These are phyloP conservation scores for Hyperoplus immaculatus DNA, from an alignment of 2,797 vertebrate species.

Conservation along the genomic window DNA sequence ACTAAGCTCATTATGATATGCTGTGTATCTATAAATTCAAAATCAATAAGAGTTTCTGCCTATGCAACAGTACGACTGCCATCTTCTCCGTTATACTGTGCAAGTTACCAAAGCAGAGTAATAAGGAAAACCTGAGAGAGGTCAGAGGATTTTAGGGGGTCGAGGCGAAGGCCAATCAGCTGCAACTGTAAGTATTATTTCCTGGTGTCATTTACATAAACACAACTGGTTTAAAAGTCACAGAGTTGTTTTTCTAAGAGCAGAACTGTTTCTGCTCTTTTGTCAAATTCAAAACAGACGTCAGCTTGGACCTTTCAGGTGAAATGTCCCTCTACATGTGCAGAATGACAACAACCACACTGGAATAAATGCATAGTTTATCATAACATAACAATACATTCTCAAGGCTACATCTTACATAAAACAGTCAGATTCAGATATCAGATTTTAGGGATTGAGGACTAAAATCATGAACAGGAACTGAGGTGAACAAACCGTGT, in stretches of 20 bases:
- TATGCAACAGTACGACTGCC: background rate
- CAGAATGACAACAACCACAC: conserved; percentile 63
- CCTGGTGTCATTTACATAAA: background rate
- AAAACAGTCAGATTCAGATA: conserved; percentile 68
- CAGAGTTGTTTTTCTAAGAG: conserved; percentile 1
- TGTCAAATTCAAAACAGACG: conserved; percentile 7
- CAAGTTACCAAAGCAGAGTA: background rate
- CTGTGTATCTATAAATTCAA: background rate
- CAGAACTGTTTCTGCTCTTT: background rate
- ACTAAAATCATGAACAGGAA: conserved; percentile 55
- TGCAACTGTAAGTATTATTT: background rate
- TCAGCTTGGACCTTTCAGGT: conserved; percentile 28
- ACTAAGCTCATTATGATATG: background rate
- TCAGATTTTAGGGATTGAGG: conserved; percentile 39
- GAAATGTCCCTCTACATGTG: background rate
- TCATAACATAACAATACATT: conserved; percentile 68
- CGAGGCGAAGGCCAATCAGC: conserved; percentile 2
- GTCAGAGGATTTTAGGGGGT: background rate
- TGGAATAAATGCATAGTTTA: conserved; percentile 85
- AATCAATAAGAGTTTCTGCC: background rate
- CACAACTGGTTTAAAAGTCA: background rate
- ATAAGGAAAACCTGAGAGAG: conserved; percentile 21
- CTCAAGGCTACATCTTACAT: conserved; percentile 71
- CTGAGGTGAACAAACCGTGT: conserved; percentile 60
- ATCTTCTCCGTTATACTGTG: background rate